Evolutionary conservation across 1,140 invertebrate genomes (phyloP).

Genomic region (Trichogramma pretiosum): DNA sequence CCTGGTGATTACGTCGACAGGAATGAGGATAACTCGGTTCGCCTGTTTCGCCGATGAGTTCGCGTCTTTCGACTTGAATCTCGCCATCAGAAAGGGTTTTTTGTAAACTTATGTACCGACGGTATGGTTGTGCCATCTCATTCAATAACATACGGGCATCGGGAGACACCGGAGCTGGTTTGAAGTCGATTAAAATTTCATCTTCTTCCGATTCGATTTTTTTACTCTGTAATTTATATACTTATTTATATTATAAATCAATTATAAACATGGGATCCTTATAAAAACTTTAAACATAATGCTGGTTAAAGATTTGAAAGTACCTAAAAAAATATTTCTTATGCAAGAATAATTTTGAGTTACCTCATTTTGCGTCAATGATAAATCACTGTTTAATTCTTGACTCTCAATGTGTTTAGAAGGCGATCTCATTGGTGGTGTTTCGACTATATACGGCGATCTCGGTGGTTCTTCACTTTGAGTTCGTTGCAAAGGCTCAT

Average conservation of each 20-base stretch:
- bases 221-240: no score
- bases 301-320: no score
- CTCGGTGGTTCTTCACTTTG: slow-evolving; percentile 73
- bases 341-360: no score
- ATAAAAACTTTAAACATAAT: no score
- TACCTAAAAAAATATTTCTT: no score
- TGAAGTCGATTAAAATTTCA: slow-evolving; percentile 81
- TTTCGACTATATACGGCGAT: slow-evolving; percentile 54
- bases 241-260: no score
- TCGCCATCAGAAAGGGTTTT: slow-evolving; percentile 76
- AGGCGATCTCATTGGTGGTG: slow-evolving; percentile 32
- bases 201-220: slow-evolving; percentile 53
- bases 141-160: slow-evolving; percentile 48
- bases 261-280: no score
- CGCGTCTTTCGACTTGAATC: slow-evolving; percentile 58
- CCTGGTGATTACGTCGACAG: slow-evolving; percentile 39
- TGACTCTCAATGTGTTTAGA: no score
- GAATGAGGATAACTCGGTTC: slow-evolving; percentile 42
- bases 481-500: slow-evolving; percentile 69
- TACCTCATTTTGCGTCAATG: no score
- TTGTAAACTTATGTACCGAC: slow-evolving; percentile 48
- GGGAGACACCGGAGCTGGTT: slow-evolving; percentile 58
- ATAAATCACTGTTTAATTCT: slow-evolving; percentile 29
- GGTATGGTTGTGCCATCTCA: slow-evolving; percentile 41
- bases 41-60: slow-evolving; percentile 37